Evolutionary conservation across 2,888 invertebrate species (phyloP).

Genomic region (Trissolcus japonicus): DNA sequence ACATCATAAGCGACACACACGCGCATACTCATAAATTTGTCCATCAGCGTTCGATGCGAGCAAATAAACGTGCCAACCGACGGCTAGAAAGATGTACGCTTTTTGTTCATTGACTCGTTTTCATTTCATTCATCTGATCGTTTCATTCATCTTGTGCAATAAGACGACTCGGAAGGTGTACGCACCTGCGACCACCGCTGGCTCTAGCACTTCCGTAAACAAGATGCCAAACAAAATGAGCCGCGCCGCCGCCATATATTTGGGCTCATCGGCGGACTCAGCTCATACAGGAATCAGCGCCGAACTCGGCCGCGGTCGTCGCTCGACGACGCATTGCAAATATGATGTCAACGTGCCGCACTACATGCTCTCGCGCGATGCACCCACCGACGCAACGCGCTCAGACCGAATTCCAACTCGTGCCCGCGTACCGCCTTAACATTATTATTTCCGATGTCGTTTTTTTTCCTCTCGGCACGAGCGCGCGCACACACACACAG

Average conservation of each 20-base stretch:
- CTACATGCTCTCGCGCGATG: conserved; percentile 4
- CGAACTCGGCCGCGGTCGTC: conserved; percentile 65
- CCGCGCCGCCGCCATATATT: conserved; percentile 76
- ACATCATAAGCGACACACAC: conserved; percentile 23
- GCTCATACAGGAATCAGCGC: conserved; percentile 67
- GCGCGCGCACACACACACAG: conserved; percentile 13
- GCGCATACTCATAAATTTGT: conserved; percentile 1
- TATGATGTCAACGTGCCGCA: not conserved
- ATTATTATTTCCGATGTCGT: conserved; percentile 5
- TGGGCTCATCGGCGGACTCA: conserved; percentile 71
- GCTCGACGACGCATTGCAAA: conserved; percentile 59
- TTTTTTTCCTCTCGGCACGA: conserved; percentile 5
- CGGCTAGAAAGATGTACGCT: not conserved
- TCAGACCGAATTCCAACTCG: conserved; percentile 7
- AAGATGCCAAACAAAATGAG: conserved; percentile 75
- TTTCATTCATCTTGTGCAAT: too few relatives aligned
- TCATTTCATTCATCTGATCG: too few relatives aligned
- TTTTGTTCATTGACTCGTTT: too few relatives aligned
- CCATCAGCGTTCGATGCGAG: too few relatives aligned
- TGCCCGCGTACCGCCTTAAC: conserved; percentile 7
- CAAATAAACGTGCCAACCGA: too few relatives aligned
- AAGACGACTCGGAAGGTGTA: conserved; percentile 22
- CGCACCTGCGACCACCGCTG: conserved; percentile 73
- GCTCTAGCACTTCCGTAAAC: conserved; percentile 75
- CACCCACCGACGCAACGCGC: conserved; percentile 32